Conservation (phyloP, 2,888 invertebrate genomes). For the Conomelus anceps region DNA sequence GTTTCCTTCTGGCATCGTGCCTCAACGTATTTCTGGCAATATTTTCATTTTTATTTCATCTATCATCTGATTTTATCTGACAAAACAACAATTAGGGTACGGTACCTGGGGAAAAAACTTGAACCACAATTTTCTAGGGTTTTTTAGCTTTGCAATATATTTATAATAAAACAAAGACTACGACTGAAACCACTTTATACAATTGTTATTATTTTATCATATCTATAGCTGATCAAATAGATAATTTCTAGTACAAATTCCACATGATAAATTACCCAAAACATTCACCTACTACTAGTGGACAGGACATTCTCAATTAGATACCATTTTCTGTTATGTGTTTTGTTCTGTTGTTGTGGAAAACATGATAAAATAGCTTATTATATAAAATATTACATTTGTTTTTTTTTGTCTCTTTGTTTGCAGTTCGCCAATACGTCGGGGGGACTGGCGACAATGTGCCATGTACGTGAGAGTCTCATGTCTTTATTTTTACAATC, state of each 20-base stretch:
- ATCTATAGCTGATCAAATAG: background rate
- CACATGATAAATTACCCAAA: background rate
- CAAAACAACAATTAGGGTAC: background rate
- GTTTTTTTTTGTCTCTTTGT: constrained; percentile 35
- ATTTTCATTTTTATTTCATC: background rate
- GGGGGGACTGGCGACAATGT: constrained; percentile 40
- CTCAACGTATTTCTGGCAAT: no score
- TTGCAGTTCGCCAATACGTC: constrained; percentile 40
- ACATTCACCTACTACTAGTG: background rate
- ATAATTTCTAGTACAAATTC: background rate
- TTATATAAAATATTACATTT: constrained; percentile 19
- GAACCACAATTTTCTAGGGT: background rate
- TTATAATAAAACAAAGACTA: background rate
- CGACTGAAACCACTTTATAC: background rate
- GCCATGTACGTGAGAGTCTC: constrained; percentile 39
- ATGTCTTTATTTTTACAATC: constrained; percentile 6
- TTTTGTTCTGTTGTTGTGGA: constrained; percentile 15
- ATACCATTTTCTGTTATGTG: constrained; percentile 3
- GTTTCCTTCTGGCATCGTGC: background rate
- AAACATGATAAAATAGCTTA: constrained; percentile 1
- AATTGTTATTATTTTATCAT: background rate
- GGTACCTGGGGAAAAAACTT: background rate
- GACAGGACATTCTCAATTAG: background rate
- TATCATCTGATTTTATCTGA: background rate
- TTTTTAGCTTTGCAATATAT: background rate